Evolutionary conservation across 2,888 invertebrate genomes (phyloP).

Genomic region (Beris morrisii): DNA sequence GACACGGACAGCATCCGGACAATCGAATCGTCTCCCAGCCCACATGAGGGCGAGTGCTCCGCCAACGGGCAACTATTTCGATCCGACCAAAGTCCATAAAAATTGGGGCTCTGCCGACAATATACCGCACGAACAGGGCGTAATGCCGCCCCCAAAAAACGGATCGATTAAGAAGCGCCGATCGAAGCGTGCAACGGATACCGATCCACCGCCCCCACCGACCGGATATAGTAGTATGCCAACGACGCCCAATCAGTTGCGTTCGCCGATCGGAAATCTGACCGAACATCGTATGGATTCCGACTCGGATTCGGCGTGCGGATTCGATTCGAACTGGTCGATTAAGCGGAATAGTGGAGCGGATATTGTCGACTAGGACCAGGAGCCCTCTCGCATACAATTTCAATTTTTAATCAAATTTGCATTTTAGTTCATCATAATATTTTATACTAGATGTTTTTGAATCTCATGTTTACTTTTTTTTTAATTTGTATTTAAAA

Average conservation of each 20-base stretch:
- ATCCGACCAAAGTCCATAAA: slow-evolving; percentile 70
- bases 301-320: slow-evolving; percentile 86
- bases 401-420: neutral
- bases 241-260: slow-evolving; percentile 67
- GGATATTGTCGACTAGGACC: slow-evolving; percentile 8
- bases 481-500: neutral
- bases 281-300: slow-evolving; percentile 64
- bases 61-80: slow-evolving; percentile 56
- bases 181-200: slow-evolving; percentile 62
- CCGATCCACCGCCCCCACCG: slow-evolving; percentile 50
- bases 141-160: slow-evolving; percentile 76
- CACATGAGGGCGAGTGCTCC: slow-evolving; percentile 47
- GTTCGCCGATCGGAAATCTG: slow-evolving; percentile 50
- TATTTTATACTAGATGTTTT: slow-evolving; percentile 12
- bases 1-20: slow-evolving; percentile 13
- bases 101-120: slow-evolving; percentile 91
- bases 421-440: slow-evolving; percentile 1
- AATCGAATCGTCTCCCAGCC: slow-evolving; percentile 45
- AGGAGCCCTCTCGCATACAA: slow-evolving; percentile 8
- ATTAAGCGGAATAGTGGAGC: slow-evolving; percentile 45
- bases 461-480: slow-evolving; percentile 14
- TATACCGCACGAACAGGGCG: slow-evolving; percentile 64
- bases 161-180: slow-evolving; percentile 69
- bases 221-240: slow-evolving; percentile 65
- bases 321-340: slow-evolving; percentile 78